A percentile compares a stretch with the other conserved stretches of the same genome.
These are phyloP conservation scores for Pyrocoelia pectoralis DNA, from an alignment of 2,888 invertebrate species.

Conservation along the genomic window DNA sequence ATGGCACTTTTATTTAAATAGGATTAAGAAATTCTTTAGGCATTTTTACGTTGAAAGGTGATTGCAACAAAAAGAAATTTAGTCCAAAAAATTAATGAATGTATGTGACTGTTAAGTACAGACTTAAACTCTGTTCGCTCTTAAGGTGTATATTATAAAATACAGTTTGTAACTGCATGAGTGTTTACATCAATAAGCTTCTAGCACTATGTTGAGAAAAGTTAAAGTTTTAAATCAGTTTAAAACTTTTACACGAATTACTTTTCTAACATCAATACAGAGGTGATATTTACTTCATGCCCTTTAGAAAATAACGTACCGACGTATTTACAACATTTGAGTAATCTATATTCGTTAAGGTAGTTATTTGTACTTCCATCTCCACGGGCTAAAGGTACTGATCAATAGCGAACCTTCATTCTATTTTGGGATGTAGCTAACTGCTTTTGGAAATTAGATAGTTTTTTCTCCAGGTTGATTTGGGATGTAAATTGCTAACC, in stretches of 20 bases:
- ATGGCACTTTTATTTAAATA: too few species aligned
- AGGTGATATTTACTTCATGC: too few species aligned
- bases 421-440: background rate
- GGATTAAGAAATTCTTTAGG: too few species aligned
- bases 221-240: background rate
- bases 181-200: conserved; percentile 1
- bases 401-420: background rate
- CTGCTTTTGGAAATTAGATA: background rate
- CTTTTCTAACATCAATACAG: background rate
- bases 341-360: too few species aligned
- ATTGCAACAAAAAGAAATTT: too few species aligned
- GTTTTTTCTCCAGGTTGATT: background rate
- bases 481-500: background rate
- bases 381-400: background rate
- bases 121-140: too few species aligned
- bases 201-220: background rate
- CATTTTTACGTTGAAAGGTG: too few species aligned
- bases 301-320: too few species aligned
- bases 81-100: too few species aligned
- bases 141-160: background rate
- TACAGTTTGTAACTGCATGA: background rate
- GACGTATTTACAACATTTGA: too few species aligned
- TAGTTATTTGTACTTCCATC: background rate
- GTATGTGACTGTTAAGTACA: too few species aligned
- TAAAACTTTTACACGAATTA: background rate